Evolutionary conservation across 2,888 invertebrate genomes (phyloP).

Genomic region (Ischnus inquisitorius): DNA sequence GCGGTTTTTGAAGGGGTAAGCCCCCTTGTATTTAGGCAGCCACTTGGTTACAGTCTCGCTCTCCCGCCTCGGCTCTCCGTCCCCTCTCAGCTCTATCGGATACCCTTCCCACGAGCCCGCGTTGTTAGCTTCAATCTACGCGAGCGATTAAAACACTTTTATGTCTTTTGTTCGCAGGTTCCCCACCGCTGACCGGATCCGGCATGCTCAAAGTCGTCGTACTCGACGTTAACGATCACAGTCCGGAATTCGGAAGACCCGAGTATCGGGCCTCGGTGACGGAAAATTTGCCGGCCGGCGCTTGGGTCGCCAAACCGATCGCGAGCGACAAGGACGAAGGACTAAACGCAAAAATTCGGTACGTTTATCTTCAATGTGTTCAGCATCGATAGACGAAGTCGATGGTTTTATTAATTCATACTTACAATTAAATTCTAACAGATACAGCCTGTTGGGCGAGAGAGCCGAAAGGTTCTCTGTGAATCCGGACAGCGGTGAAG

Average conservation of each 20-base stretch:
- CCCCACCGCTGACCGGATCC: constrained; percentile 96
- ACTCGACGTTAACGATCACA: constrained; percentile 97
- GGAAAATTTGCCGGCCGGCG: constrained; percentile 94
- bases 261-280: constrained; percentile 92
- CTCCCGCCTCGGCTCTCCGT: too few relatives aligned
- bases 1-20: constrained; percentile 27
- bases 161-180: constrained; percentile 88
- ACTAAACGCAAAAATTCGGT: constrained; percentile 94
- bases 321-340: constrained; percentile 95
- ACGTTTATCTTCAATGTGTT: constrained; percentile 55
- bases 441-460: constrained; percentile 93
- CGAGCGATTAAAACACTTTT: not conserved
- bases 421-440: constrained; percentile 75
- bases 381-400: not conserved
- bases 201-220: constrained; percentile 96
- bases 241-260: constrained; percentile 94
- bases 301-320: constrained; percentile 91
- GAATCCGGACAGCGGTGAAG: constrained; percentile 92
- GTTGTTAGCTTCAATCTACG: not conserved
- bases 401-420: not conserved
- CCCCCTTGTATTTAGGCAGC: constrained; percentile 49
- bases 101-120: constrained; percentile 18
- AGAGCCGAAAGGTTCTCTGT: constrained; percentile 93
- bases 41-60: constrained; percentile 27
- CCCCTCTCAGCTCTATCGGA: constrained; percentile 14